These are phyloP conservation scores for Rhynchonycteris naso DNA, from an alignment of 2,797 vertebrate genomes.

Conservation along the genomic window DNA sequence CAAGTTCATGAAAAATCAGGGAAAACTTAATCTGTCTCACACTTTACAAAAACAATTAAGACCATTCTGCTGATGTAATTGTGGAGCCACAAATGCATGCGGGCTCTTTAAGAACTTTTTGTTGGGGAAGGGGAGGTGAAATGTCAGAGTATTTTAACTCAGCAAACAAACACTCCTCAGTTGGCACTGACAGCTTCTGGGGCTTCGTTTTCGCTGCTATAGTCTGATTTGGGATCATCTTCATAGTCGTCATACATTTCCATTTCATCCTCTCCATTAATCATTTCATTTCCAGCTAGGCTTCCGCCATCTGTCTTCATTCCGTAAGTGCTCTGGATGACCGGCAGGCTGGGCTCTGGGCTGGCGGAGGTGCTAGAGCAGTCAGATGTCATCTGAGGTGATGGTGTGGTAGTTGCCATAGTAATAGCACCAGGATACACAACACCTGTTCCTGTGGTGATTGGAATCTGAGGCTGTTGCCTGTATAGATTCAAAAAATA, in stretches of 20 bases:
- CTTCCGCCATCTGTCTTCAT: conserved; percentile 95
- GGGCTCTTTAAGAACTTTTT: conserved; percentile 94
- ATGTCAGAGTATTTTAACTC: conserved; percentile 87
- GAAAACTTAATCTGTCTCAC: conserved; percentile 95
- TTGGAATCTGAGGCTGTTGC: conserved; percentile 97
- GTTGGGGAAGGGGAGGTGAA: conserved; percentile 85
- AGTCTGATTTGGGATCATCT: conserved; percentile 99
- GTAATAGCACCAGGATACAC: conserved; percentile 98
- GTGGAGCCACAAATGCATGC: conserved; percentile 97
- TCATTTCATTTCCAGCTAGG: conserved; percentile 90
- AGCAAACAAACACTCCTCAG: conserved; percentile 90
- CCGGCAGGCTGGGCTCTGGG: conserved; percentile 97
- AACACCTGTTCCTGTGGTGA: conserved; percentile 95
- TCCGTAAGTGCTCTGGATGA: conserved; percentile 98
- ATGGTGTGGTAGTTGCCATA: conserved; percentile 97
- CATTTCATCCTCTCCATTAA: conserved; percentile 97
- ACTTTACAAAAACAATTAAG: conserved; percentile 98
- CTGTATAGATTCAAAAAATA: conserved; percentile 81
- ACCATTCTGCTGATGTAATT: conserved; percentile 98
- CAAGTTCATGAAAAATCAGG: conserved; percentile 92
- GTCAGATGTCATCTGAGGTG: conserved; percentile 99
- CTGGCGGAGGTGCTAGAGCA: conserved; percentile 98
- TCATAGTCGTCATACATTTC: conserved; percentile 99
- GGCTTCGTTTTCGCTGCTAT: conserved; percentile 99
- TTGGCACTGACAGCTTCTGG: conserved; percentile 97